Evolutionary conservation across 1,140 invertebrate genomes (phyloP).

Genomic region (Manduca sexta): DNA sequence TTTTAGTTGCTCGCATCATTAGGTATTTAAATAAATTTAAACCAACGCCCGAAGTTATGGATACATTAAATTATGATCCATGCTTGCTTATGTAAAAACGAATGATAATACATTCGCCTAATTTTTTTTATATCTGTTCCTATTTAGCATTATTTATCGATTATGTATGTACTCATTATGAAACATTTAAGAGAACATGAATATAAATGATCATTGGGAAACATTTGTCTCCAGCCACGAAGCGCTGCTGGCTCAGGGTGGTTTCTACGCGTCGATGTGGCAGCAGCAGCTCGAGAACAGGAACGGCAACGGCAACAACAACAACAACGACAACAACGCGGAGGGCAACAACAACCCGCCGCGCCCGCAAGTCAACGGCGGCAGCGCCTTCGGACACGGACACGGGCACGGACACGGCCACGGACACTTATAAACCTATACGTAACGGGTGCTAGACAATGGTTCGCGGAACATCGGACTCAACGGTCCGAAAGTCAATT

Average conservation of each 20-base stretch:
- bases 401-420: conserved; percentile 42
- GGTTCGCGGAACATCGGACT: conserved; percentile 10
- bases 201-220: no score
- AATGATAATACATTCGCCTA: no score
- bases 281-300: conserved; percentile 83
- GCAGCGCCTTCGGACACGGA: conserved; percentile 30
- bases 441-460: conserved; percentile 12
- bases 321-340: conserved; percentile 21
- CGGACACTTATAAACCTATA: conserved; percentile 20
- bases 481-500: no score
- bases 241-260: conserved; percentile 79
- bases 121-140: no score
- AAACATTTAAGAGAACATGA: no score
- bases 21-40: background rate
- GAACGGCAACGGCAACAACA: conserved; percentile 53
- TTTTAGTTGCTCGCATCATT: background rate
- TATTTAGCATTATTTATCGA: no score
- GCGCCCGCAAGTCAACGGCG: conserved; percentile 22
- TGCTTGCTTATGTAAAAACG: no score
- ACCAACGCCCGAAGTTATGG: background rate
- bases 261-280: conserved; percentile 92
- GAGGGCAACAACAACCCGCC: conserved; percentile 34
- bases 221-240: conserved; percentile 78
- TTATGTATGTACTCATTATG: no score
- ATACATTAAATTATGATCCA: no score